Evolutionary conservation across 2,113 vertebrate genomes (phyloP), one percentile per base, ranked within the genome.

Genomic region (Amia ocellicauda): DNA sequence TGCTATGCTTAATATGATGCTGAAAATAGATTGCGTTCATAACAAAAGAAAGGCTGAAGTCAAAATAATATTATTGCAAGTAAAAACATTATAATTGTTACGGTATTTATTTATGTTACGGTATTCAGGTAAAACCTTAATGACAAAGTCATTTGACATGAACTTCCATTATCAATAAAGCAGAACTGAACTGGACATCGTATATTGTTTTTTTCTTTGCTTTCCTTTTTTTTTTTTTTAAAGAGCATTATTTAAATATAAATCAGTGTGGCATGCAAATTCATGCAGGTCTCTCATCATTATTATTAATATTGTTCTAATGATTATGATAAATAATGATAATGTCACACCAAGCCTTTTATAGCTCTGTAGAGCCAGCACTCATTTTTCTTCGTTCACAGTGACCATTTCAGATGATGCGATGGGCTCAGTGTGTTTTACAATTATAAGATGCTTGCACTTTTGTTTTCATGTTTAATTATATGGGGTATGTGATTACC

Each of bases 401-500:
- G 51, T 68, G 40, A 7, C 59, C 26, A 13, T 29, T 56, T 31
- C 13, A 23, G 22, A 17, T 19, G 52, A 31, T 47, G 31, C 41
- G 5, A 24, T 16, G 50, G 65, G 47, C 27, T 24, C 22, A 13
- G n/a, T 26, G 24, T 22, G 20, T 40, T 45, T 20, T 56, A 29
- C n/a, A 52, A 62, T 60, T 41, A 28, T 9, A 28, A 36, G 50
- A 23, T 19, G 42, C 27, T 56, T 56, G 31, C 60, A 53, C 43
- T 62, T 31, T 54, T 70, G 60, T 75, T 75, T 75, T 79, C 76
- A 73, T 67, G 55, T 81, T 80, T 84, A 78, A 85, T 85, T 83
- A 83, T 66, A 66, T 26, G 23, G 61, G 43, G 68, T 61, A 72
- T 80, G 76, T 84, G 82, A 83, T 86, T 81, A 84, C 67, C 78